Evolutionary conservation across 2,888 invertebrate species (phyloP), one percentile per base, ranked within the genome.

Genomic region (Parnassius apollo): DNA sequence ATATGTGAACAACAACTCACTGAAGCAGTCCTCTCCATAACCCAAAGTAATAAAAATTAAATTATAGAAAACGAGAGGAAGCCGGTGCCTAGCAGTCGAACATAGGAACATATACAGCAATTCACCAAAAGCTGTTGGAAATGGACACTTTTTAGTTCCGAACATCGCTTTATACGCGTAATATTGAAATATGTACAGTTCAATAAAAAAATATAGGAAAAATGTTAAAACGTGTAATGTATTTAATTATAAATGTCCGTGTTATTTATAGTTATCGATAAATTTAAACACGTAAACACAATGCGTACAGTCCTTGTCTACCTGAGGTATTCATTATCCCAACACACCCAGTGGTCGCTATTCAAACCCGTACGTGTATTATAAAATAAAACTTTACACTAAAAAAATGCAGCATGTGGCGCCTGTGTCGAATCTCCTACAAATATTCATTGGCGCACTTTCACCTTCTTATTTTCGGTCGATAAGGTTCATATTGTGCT

Each of bases 321-420:
- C 75, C 73, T 75, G 73, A 66, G 59, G 69, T 71, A 69, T 68
- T 70, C 70, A 69, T 68, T 69, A 68, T 66, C 62, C 69, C 58
- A 64, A 65, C 66, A 69, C 69, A 68, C 69, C 71, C 75, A 70
- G 71, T 75, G 73, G 77, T 81, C 74, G 80, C 83, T 82, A 83
- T 87, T 83, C 82, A 75, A 76, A 78, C 76, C 81, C 86, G 82
- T 82, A 80, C 80, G 80, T 71, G 69, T 78, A 81, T 83, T 82
- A 85, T 85, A 86, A 86, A 86, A 88, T 82, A 79, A 87, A 88
- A 88, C 81, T 77, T 78, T 75, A 72, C 76, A 75, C 75, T 75
- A 73, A 81, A 88, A 88, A 88, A 88, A 85, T 78, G 75, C 82
- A 81, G 78, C 81, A 73, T 73, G 80, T 85, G 91, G 91, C 91